Base-by-base conservation (phyloP, 2,797 vertebrate species). In the Eulemur mongoz region DNA sequence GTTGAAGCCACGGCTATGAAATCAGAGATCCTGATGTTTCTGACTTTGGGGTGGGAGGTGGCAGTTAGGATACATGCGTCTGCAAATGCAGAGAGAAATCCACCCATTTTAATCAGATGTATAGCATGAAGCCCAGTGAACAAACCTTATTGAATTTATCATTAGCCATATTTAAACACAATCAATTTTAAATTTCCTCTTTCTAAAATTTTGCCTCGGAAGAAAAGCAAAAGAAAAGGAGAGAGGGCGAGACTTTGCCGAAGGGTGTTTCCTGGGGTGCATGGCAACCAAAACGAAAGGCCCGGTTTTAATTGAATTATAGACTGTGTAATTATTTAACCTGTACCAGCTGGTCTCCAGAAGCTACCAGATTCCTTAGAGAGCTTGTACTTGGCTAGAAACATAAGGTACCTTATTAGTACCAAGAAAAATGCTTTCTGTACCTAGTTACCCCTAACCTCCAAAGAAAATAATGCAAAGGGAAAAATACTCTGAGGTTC, bases 291-390 rank as follows among this genome's bases (percentile, higher is more conserved):
- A 91, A 96, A 98, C 97, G 95, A 97, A 98, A 97, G 90, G 3
- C 75, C 69, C 96, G 52, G 61, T 98, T 98, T 96, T 98, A 98
- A 98, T 96, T 98, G 95, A 98, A 98, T 98, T 98, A 98, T 93
- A 97, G 96, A 95, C 97, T 98, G 88, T 98, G 75, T 98, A 98
- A 98, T 98, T 98, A 94, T 97, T 98, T 98, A 98, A 98, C 97
- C 96, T 98, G 59, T 78, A 98, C 97, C 98, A 98, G 97, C 98
- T 98, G 98, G 85, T 96, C 93, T 98, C 98, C 93, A 4, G 94
- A 98, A 98, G 97, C 97, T 98, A 97, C 98, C 82, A 91, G 97
- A 98, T 98, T 98, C 98, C 97, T 97, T 97, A 84, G 98, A 98
- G 97, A 98, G 70, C 45, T 95, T 25, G 35, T 92, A 78, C 78